Conservation (phyloP, 1,140 invertebrate species). For the Trypoxylus dichotomus region DNA sequence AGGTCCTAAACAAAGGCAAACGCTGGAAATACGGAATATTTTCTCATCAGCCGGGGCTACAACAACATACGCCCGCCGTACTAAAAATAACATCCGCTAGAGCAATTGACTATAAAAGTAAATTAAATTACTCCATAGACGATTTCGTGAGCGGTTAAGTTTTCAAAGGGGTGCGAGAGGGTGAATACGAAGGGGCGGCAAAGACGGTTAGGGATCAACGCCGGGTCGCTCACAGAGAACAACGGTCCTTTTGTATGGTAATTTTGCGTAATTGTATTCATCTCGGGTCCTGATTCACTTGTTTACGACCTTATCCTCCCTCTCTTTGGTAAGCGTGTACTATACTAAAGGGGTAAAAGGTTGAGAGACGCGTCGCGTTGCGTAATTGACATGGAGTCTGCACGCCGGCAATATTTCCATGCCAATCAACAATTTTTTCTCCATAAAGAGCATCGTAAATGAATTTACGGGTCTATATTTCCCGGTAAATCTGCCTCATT, state of each 20-base stretch:
- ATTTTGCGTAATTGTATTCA: constrained; percentile 7
- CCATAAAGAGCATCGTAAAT: background rate
- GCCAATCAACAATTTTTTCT: background rate
- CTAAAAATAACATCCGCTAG: constrained; percentile 6
- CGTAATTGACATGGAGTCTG: background rate
- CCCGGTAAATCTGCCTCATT: background rate
- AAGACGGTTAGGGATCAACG: background rate
- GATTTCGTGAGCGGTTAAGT: background rate
- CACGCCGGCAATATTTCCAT: background rate
- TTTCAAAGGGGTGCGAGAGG: background rate
- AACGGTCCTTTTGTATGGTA: constrained; percentile 2
- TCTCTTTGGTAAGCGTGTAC: background rate
- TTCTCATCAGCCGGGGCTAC: background rate
- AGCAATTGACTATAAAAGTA: constrained; percentile 7
- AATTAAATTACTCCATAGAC: constrained; percentile 7
- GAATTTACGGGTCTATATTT: background rate
- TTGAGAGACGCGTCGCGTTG: background rate
- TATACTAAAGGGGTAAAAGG: background rate
- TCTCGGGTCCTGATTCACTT: constrained; percentile 5
- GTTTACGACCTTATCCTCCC: background rate
- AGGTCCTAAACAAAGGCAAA: background rate
- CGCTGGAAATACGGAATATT: background rate
- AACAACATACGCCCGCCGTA: background rate
- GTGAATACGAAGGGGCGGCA: background rate
- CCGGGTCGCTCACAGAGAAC: background rate